Evolutionary conservation across 2,113 vertebrate species (phyloP).

Genomic region (Misgurnus anguillicaudatus): DNA sequence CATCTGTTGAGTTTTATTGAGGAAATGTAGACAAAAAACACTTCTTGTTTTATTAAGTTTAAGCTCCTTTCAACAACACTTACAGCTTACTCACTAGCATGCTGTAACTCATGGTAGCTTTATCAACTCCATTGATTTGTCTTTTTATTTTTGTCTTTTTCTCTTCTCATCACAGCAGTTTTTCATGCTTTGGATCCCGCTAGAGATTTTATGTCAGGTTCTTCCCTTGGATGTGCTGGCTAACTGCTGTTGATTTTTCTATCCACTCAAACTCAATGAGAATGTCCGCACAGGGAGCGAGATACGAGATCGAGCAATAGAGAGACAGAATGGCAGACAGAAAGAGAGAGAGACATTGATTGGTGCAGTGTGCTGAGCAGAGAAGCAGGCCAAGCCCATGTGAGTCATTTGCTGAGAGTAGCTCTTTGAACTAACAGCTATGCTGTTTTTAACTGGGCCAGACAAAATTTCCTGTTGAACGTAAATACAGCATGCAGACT

Average conservation of each 20-base stretch:
- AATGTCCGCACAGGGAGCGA: conserved; percentile 35
- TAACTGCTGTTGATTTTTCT: conserved; percentile 47
- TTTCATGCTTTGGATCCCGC: conserved; percentile 22
- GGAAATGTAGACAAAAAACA: too few relatives aligned
- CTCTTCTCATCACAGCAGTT: conserved; percentile 18
- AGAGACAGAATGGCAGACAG: conserved; percentile 14
- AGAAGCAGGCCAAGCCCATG: conserved; percentile 46
- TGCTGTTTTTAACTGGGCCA: conserved; percentile 14
- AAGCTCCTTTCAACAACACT: background rate
- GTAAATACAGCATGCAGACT: background rate
- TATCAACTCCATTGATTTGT: conserved; percentile 25
- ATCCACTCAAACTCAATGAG: conserved; percentile 15
- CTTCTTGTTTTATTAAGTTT: too few relatives aligned
- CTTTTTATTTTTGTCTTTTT: background rate
- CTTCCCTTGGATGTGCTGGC: conserved; percentile 22
- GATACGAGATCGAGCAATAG: background rate
- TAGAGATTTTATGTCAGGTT: conserved; percentile 31
- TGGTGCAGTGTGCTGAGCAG: conserved; percentile 41
- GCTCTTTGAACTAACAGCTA: conserved; percentile 49
- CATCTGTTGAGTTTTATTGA: too few relatives aligned
- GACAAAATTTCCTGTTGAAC: background rate
- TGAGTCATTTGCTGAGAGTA: conserved; percentile 46
- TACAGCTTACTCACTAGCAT: conserved; percentile 6
- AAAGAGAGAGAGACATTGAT: conserved; percentile 49
- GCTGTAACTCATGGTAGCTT: conserved; percentile 29